Base-by-base conservation (phyloP, 2,888 invertebrate genomes). In the Agrotis puta region DNA sequence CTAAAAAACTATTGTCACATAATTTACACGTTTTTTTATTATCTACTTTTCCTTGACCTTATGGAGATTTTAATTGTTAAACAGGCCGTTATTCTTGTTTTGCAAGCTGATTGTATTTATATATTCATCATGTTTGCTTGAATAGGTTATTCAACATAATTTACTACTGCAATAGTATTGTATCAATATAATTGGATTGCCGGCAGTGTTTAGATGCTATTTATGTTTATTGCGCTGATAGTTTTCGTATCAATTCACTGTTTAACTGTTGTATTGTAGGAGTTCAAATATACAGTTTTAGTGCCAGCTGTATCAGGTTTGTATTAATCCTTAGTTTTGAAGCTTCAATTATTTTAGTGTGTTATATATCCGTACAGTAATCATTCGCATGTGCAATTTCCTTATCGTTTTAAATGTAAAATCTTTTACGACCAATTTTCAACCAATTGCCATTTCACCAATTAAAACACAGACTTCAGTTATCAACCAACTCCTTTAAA, bases 171-270 rank as follows among this genome's bases (percentile, higher is more conserved):
- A 72, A 76, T 82, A 78, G 59, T 84, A 67, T 64, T 65, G 68
- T 74, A 74, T 78, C 56, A 59, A 64, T 69, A 72, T 83, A 84
- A 83, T 85, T 86, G 75, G 73, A 76, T 77, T 72, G 70, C 51
- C 74, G 66, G 70, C 74, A 71, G 64, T 77, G 74, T 75, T 70
- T 64, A 62, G 58, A 70, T 65, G 64, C 53, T 74, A 80, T 80
- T 78, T 77, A 82, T 83, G 79, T 79, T 83, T 80, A 78, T 74
- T 70, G 56, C 66, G 39, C 22, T 56, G 64, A 75, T 80, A 77
- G 72, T 73, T 76, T 77, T 54, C 56, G 62, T 71, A 72, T 73
- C 47, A 14, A 67, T 85, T 72, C 70, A 79, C 65, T 75, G 75
- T 73, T 51, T 24, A 53, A 7, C 20, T 11, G 20, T 56, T 39